Conservation (phyloP, 2,113 vertebrate species). For the Bos indicus region DNA sequence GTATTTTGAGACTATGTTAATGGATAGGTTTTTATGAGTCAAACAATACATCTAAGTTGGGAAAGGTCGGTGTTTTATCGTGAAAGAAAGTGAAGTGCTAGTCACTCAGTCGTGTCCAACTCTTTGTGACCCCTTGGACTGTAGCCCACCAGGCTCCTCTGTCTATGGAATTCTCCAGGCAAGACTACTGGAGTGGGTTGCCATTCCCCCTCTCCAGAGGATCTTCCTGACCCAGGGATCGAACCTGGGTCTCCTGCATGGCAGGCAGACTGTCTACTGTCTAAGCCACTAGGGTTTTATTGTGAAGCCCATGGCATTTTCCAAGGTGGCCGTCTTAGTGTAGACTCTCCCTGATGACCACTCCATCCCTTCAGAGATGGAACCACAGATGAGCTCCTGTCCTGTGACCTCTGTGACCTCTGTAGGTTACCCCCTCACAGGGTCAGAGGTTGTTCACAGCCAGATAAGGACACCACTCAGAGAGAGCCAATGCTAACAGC, state of each 20-base stretch:
- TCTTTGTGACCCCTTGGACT: background rate
- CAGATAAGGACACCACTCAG: background rate
- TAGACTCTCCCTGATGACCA: background rate
- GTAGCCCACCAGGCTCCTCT: background rate
- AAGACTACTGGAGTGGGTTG: background rate
- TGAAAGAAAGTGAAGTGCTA: background rate
- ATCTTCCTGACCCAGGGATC: background rate
- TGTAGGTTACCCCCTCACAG: background rate
- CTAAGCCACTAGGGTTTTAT: background rate
- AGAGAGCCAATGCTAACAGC: background rate
- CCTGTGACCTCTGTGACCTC: background rate
- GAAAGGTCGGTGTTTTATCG: background rate
- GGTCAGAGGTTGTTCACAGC: background rate
- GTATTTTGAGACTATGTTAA: background rate
- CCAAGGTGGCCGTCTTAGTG: background rate
- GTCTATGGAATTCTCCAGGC: background rate
- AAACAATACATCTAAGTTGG: background rate
- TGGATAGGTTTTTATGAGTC: background rate
- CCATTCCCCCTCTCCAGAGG: background rate
- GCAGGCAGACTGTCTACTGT: background rate
- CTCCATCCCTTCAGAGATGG: background rate
- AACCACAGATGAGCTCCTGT: background rate
- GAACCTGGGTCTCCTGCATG: background rate
- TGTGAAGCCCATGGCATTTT: background rate
- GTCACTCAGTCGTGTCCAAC: background rate